Evolutionary conservation across 2,113 vertebrate species (phyloP).

Genomic region (Prinia subflava): DNA sequence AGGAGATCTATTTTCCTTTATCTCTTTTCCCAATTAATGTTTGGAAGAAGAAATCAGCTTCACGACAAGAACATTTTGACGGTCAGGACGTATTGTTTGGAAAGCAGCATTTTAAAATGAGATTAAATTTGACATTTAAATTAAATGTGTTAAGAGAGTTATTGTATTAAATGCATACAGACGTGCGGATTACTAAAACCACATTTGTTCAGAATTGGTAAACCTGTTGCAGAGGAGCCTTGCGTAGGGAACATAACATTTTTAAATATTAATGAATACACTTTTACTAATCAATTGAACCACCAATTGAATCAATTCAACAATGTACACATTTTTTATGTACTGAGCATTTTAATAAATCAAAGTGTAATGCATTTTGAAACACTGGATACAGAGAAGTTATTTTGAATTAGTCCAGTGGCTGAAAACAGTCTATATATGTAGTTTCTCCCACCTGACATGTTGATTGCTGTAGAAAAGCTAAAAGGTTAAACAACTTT

Average conservation of each 20-base stretch:
- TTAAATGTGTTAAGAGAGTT: neutral
- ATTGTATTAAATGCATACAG: neutral
- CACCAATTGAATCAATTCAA: neutral
- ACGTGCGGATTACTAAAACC: slow-evolving; percentile 18
- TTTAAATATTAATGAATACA: neutral
- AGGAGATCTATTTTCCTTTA: neutral
- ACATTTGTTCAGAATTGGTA: neutral
- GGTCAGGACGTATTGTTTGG: neutral
- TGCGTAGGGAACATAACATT: neutral
- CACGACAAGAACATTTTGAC: neutral
- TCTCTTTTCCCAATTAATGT: neutral
- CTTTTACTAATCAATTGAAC: neutral
- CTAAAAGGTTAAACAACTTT: neutral
- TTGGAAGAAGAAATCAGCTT: slow-evolving; percentile 41
- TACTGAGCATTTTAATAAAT: neutral
- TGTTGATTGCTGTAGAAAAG: neutral
- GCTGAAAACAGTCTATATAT: neutral
- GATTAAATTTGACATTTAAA: neutral
- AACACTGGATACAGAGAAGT: neutral
- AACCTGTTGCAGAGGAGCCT: neutral
- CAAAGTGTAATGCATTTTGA: neutral
- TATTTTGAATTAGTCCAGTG: neutral
- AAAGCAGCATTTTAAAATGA: slow-evolving; percentile 20
- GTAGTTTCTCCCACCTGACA: neutral
- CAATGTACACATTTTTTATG: neutral